These are phyloP conservation scores for Lampris incognitus DNA, from an alignment of 2,113 vertebrate genomes.

Conservation along the genomic window DNA sequence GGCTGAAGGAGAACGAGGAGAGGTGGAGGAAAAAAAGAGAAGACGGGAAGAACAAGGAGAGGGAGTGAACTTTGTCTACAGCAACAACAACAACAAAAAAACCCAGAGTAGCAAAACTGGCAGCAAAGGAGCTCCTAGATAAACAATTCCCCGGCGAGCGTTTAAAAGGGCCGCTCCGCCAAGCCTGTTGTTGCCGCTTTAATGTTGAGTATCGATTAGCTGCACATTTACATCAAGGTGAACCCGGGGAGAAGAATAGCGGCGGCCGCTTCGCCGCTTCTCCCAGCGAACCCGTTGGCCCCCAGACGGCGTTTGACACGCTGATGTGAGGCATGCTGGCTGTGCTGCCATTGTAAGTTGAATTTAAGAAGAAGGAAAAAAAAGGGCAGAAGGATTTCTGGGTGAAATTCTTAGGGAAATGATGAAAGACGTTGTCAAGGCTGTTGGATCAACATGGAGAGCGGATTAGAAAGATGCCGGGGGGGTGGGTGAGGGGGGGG, in stretches of 20 bases:
- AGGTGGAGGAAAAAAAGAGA: neutral
- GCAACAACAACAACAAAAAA: neutral
- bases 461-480: neutral
- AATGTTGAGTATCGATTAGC: conserved; percentile 72
- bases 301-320: conserved; percentile 16
- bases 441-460: no score
- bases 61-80: conserved; percentile 1
- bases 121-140: conserved; percentile 59
- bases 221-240: conserved; percentile 75
- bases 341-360: conserved; percentile 40
- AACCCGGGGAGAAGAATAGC: conserved; percentile 45
- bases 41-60: neutral
- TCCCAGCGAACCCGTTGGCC: conserved; percentile 26
- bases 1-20: neutral
- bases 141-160: conserved; percentile 42
- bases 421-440: neutral
- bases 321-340: conserved; percentile 54
- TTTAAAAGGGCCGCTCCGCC: conserved; percentile 42
- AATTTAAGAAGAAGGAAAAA: conserved; percentile 30
- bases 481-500: neutral
- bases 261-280: conserved; percentile 8
- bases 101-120: conserved; percentile 29
- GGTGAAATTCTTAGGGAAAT: conserved; percentile 29
- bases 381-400: conserved; percentile 27
- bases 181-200: conserved; percentile 54